Evolutionary conservation across 2,888 invertebrate species (phyloP), one percentile per base, ranked within the genome.

Genomic region (Pandemis heparana): DNA sequence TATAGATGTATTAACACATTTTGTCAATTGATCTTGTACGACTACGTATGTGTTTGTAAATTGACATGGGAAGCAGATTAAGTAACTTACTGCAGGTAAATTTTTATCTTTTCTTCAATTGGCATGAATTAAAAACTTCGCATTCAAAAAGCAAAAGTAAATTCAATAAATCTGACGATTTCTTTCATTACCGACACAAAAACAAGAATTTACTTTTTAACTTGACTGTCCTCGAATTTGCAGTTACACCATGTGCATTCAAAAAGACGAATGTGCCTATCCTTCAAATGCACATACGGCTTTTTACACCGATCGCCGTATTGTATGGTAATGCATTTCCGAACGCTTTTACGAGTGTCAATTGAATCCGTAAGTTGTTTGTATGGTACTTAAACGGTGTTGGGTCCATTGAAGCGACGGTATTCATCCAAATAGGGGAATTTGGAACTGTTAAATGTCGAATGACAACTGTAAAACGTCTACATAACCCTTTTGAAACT

Each of bases 201-300:
- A 43, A 43, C 43, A 43, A 43, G 12, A 43, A 12, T 2, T 43
- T 43, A 43, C 43, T 43, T 43, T 43, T 43, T 3, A 43, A 2
- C 43, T n/a, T n/a, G n/a, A 51, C 16, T 51, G 51, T 51, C 83
- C 83, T 79, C 80, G 79, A 75, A 78, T 79, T 84, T 77, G 82
- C 81, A 79, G 75, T 77, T 74, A 71, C 73, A 16, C 12, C 2
- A 14, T 12, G 46, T 10, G n/a, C 65, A 9, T 65, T 65, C 16
- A 65, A 51, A 65, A 51, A 9, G 64, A 16, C 39, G 39, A 46
- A 70, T 63, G 16, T 65, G 41, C 46, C 12, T 41, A 0, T 8
- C 8, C 32, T 32, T n/a, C 1, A n/a, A 64, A 10, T 0, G 51
- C n/a, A 65, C 48, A 51, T 65, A 65, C 48, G 12, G 9, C 65